A percentile compares a stretch with the other conserved stretches of the same genome.
Evolutionary conservation across 2,888 invertebrate genomes (phyloP).

Genomic region (Apodemia zela): DNA sequence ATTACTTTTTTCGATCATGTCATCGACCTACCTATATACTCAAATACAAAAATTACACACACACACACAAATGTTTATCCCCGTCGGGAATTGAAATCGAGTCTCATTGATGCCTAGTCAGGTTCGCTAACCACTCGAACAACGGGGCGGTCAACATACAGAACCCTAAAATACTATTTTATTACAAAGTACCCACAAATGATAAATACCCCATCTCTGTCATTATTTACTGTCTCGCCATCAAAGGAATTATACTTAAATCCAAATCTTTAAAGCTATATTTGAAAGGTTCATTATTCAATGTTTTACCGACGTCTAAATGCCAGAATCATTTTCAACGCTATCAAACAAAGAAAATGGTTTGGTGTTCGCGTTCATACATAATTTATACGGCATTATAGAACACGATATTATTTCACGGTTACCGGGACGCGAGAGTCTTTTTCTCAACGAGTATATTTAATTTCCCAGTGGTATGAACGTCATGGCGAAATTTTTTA

Average conservation of each 20-base stretch:
- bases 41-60: too few species aligned
- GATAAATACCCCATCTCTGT: neutral
- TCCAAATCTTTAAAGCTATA: slow-evolving; percentile 8
- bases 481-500: too few species aligned
- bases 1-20: too few species aligned
- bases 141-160: too few species aligned
- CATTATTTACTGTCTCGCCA: slow-evolving; percentile 22
- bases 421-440: slow-evolving; percentile 21
- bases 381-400: slow-evolving; percentile 50
- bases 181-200: neutral
- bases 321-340: slow-evolving; percentile 28
- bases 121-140: too few species aligned
- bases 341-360: slow-evolving; percentile 31
- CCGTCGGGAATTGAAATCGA: too few species aligned
- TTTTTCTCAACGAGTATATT: too few species aligned
- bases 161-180: neutral
- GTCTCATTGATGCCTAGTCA: too few species aligned
- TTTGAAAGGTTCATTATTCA: slow-evolving; percentile 13
- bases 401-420: slow-evolving; percentile 46
- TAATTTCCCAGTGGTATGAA: too few species aligned
- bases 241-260: neutral
- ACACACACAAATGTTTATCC: too few species aligned
- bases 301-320: slow-evolving; percentile 27
- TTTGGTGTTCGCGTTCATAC: slow-evolving; percentile 40
- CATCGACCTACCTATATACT: too few species aligned